These are phyloP conservation scores for Cantharis rufa DNA, from an alignment of 2,888 invertebrate genomes.

Conservation along the genomic window DNA sequence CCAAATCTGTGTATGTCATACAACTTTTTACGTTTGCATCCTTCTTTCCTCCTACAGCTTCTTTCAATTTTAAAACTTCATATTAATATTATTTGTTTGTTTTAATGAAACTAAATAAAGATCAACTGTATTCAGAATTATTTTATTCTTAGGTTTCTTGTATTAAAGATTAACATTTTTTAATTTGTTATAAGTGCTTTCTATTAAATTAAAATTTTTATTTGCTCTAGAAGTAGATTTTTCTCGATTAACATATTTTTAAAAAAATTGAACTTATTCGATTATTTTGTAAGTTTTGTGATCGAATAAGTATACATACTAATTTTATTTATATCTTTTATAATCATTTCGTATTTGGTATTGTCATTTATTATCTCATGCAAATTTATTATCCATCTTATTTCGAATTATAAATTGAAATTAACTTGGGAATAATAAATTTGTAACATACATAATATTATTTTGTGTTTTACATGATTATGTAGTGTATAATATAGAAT, in stretches of 20 bases:
- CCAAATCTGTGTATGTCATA: too few species aligned
- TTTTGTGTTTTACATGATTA: background rate
- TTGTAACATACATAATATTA: background rate
- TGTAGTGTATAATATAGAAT: background rate
- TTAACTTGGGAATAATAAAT: background rate
- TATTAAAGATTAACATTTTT: background rate
- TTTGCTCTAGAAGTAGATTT: background rate
- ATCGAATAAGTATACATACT: background rate
- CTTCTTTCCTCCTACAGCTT: too few species aligned
- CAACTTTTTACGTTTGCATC: too few species aligned
- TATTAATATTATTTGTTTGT: background rate
- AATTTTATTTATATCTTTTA: background rate
- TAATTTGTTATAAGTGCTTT: background rate
- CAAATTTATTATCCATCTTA: background rate
- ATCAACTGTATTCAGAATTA: background rate
- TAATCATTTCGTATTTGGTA: too few species aligned
- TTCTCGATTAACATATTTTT: background rate
- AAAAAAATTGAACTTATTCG: background rate
- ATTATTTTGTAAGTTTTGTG: background rate
- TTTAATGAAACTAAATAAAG: background rate
- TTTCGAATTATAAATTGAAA: background rate
- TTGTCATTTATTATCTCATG: too few species aligned
- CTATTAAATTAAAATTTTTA: background rate
- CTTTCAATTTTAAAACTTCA: too few species aligned
- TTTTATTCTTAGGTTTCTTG: background rate